Conservation (phyloP, 2,113 vertebrate genomes). For the Catharus bicknelli region DNA sequence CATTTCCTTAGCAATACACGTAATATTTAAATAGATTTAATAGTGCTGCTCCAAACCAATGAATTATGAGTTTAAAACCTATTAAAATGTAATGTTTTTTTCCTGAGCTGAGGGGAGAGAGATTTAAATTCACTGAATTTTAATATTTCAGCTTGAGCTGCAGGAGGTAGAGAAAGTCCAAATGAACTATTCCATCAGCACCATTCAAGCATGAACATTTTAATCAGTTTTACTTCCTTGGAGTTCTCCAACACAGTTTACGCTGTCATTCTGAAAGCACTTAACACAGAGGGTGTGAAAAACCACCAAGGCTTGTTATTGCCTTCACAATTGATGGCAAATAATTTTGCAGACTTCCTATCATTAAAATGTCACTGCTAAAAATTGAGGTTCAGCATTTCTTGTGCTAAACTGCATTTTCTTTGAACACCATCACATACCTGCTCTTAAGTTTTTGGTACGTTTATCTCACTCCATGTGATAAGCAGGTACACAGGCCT, state of each 20-base stretch:
- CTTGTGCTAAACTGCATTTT: constrained; percentile 78
- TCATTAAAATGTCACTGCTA: constrained; percentile 87
- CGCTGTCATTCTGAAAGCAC: constrained; percentile 87
- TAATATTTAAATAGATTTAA: constrained; percentile 87
- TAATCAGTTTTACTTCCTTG: constrained; percentile 90
- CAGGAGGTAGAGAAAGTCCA: constrained; percentile 87
- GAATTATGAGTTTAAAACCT: constrained; percentile 89
- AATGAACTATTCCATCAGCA: constrained; percentile 88
- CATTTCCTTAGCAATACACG: constrained; percentile 79
- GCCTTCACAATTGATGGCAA: constrained; percentile 88
- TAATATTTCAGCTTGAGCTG: constrained; percentile 89
- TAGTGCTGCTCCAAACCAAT: constrained; percentile 83
- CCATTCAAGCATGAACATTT: constrained; percentile 89
- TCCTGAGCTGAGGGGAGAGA: constrained; percentile 81
- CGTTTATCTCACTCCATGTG: constrained; percentile 42
- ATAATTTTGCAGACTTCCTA: constrained; percentile 86
- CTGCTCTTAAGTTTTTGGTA: constrained; percentile 70
- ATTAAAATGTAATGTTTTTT: constrained; percentile 89
- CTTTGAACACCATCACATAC: constrained; percentile 69
- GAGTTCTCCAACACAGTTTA: constrained; percentile 88
- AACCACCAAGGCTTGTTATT: constrained; percentile 87
- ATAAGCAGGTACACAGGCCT: constrained; percentile 53
- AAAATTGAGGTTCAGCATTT: constrained; percentile 85
- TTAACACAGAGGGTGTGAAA: constrained; percentile 88
- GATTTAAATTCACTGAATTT: constrained; percentile 90